phyloP scores from a whole-genome alignment of 2,113 vertebrate genomes.

The Puffinus mauretanicus region DNA sequence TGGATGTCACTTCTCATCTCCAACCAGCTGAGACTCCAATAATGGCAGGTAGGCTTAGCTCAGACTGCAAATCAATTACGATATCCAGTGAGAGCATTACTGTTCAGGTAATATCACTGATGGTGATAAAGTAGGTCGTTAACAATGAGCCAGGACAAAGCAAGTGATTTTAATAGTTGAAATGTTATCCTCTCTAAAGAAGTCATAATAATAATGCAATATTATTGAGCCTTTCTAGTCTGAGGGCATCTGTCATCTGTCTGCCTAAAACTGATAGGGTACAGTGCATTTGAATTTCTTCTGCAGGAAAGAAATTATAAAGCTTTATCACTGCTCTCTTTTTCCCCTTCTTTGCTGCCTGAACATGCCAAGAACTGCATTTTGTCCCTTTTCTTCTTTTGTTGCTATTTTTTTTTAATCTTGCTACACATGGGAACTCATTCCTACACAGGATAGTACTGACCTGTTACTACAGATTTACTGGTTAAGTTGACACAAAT shows the following conservation, averaged over 20 bases:
- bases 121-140: constrained; percentile 50
- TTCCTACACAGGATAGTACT: not conserved
- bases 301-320: not conserved
- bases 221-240: constrained; percentile 41
- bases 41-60: not conserved
- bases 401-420: not conserved
- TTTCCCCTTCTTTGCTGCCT: not conserved
- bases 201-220: constrained; percentile 34
- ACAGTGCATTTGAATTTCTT: constrained; percentile 33
- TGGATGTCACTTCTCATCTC: constrained; percentile 4
- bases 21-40: not conserved
- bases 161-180: constrained; percentile 49
- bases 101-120: not conserved
- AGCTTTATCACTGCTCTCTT: constrained; percentile 9
- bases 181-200: constrained; percentile 42
- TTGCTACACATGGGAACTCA: not conserved
- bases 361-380: not conserved
- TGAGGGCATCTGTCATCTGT: constrained; percentile 40
- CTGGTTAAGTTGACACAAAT: constrained; percentile 1
- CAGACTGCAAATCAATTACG: constrained; percentile 12
- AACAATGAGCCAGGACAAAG: constrained; percentile 46
- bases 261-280: constrained; percentile 28
- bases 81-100: constrained; percentile 12
- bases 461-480: not conserved
- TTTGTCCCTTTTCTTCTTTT: not conserved